phyloP scores from a whole-genome alignment of 2,113 vertebrate species.

The Xerus inauris region DNA sequence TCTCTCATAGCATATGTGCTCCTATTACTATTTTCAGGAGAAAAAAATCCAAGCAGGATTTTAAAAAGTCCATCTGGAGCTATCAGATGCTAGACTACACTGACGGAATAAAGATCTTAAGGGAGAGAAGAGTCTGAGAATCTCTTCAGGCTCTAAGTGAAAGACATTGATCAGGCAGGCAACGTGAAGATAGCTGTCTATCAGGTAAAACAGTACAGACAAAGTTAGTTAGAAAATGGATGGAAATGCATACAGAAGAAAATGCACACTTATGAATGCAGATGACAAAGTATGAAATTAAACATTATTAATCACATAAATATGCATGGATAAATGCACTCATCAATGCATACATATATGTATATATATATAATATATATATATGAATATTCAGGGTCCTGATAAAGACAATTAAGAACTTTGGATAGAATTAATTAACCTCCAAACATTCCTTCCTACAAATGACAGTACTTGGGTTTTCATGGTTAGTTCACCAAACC shows the following conservation, averaged over 20 bases:
- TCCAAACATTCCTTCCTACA: not conserved
- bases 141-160: not conserved
- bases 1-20: not conserved
- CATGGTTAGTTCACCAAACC: not conserved
- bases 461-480: not conserved
- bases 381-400: not conserved
- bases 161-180: not conserved
- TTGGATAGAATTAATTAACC: not conserved
- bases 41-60: not conserved
- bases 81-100: not conserved
- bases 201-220: not conserved
- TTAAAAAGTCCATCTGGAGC: not conserved
- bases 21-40: not conserved
- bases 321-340: not conserved
- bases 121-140: not conserved
- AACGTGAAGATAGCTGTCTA: not conserved
- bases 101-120: not conserved
- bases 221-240: not conserved
- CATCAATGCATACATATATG: not conserved
- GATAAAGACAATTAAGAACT: conserved; percentile 7
- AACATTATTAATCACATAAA: not conserved
- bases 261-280: not conserved
- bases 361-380: not conserved
- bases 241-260: not conserved
- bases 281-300: not conserved